phyloP scores from a whole-genome alignment of 2,888 invertebrate species.

The Drosophila longiperda region DNA sequence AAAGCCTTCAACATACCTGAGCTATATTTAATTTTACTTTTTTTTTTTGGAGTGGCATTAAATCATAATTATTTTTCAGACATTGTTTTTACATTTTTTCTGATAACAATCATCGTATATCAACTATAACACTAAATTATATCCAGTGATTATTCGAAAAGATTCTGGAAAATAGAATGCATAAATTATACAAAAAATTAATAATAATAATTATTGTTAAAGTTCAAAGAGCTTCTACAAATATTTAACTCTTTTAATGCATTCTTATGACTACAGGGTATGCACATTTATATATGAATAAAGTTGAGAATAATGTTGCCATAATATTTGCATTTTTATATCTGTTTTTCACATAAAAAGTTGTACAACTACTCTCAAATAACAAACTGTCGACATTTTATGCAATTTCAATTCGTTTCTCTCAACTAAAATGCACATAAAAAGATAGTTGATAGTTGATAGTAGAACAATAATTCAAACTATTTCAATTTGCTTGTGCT shows the following conservation, averaged over 20 bases:
- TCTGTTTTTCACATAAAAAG: slow-evolving; percentile 8
- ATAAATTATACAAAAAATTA: neutral
- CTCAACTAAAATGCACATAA: slow-evolving; percentile 19
- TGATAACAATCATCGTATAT: neutral
- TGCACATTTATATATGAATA: neutral
- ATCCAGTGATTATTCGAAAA: neutral
- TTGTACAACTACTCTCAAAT: neutral
- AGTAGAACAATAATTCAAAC: slow-evolving; percentile 33
- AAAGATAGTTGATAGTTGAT: slow-evolving; percentile 36
- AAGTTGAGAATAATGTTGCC: neutral
- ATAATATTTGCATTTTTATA: neutral
- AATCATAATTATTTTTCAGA: neutral
- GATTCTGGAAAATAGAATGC: neutral
- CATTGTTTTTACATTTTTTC: neutral
- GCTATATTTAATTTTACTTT: neutral
- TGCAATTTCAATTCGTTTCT: slow-evolving; percentile 15
- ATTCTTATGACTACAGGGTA: neutral
- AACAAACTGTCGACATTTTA: slow-evolving; percentile 22
- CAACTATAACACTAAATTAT: neutral
- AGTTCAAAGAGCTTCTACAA: neutral
- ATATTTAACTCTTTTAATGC: neutral
- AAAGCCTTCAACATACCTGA: neutral
- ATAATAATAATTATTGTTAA: neutral
- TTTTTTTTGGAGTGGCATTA: neutral
- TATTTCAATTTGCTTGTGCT: slow-evolving; percentile 43